Conservation (phyloP, 2,888 invertebrate genomes). For the Lacanobia wlatinum region DNA sequence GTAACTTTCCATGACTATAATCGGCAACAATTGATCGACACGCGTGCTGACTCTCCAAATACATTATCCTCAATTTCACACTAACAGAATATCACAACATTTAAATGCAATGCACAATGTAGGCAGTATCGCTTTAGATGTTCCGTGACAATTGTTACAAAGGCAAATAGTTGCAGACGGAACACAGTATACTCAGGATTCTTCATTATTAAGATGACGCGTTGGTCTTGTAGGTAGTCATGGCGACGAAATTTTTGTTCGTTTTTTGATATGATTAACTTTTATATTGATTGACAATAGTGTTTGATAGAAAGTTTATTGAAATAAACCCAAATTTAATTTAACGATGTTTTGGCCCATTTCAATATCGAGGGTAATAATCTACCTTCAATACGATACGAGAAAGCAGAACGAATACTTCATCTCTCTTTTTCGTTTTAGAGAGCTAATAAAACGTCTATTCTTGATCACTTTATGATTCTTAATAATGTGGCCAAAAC, state of each 20-base stretch:
- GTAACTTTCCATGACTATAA: background rate
- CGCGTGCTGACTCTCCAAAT: background rate
- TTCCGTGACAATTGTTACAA: constrained; percentile 9
- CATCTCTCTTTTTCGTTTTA: too few species aligned
- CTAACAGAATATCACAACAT: constrained; percentile 18
- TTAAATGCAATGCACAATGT: constrained; percentile 28
- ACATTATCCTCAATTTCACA: background rate
- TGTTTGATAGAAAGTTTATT: too few species aligned
- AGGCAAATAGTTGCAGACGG: constrained; percentile 2
- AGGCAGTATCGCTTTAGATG: constrained; percentile 13
- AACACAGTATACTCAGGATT: background rate
- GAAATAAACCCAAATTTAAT: too few species aligned
- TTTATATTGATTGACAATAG: too few species aligned
- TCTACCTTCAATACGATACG: too few species aligned
- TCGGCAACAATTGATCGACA: background rate
- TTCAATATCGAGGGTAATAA: too few species aligned
- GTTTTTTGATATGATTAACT: background rate
- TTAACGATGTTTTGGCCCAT: too few species aligned
- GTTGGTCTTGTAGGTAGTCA: background rate
- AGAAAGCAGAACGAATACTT: too few species aligned
- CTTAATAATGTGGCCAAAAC: too few species aligned
- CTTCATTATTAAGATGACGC: constrained; percentile 3
- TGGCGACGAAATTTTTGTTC: background rate
- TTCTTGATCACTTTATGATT: too few species aligned
- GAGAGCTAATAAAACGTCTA: too few species aligned